phyloP scores from a whole-genome alignment of 2,113 vertebrate species.

The Chionis minor region DNA sequence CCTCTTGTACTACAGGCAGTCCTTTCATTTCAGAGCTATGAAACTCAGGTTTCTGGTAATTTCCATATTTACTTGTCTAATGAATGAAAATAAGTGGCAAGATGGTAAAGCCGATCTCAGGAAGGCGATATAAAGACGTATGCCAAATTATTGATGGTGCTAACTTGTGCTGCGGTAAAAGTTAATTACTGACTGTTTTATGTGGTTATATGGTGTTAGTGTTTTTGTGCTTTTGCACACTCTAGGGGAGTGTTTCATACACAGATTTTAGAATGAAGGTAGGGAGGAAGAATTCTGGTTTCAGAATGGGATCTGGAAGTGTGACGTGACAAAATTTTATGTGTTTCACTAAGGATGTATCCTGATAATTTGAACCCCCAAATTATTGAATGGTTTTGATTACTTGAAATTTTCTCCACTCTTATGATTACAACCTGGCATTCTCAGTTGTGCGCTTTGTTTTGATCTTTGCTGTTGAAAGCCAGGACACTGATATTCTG shows the following conservation, averaged over 20 bases:
- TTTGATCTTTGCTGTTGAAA: not conserved
- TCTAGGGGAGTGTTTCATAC: not conserved
- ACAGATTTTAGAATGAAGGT: not conserved
- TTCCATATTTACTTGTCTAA: not conserved
- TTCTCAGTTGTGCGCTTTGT: not conserved
- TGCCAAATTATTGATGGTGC: not conserved
- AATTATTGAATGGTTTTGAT: not conserved
- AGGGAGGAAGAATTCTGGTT: not conserved
- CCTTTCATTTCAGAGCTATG: not conserved
- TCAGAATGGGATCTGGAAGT: not conserved
- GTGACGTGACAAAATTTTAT: not conserved
- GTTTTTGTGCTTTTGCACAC: not conserved
- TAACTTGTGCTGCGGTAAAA: not conserved
- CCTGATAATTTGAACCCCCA: not conserved
- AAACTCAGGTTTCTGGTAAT: not conserved
- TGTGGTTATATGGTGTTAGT: not conserved
- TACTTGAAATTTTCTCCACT: not conserved
- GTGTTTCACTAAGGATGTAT: not conserved
- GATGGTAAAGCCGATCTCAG: not conserved
- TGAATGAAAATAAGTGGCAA: not conserved
- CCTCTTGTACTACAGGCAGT: rapidly evolving
- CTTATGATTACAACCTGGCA: not conserved
- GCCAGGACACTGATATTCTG: not conserved
- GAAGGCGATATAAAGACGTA: not conserved
- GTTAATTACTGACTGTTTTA: not conserved